A percentile compares a stretch with the other conserved stretches of the same genome.
phyloP scores from a whole-genome alignment of 23 tunicate species.

The Trididemnum miniatum region DNA sequence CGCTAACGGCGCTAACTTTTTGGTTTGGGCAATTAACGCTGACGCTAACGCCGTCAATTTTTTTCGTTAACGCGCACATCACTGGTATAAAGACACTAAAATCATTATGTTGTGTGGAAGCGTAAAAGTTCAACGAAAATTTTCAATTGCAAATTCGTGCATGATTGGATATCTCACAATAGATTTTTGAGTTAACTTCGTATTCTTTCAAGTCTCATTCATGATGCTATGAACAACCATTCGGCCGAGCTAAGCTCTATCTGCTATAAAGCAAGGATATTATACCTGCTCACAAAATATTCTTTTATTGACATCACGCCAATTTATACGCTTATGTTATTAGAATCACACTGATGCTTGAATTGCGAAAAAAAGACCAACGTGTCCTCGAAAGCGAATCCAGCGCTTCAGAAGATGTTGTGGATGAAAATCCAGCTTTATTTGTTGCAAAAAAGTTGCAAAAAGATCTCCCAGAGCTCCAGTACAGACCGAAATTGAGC shows the following conservation, averaged over 20 bases:
- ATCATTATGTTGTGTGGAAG: background rate
- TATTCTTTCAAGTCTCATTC: background rate
- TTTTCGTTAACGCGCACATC: no score
- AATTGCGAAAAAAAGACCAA: background rate
- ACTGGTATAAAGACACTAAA: background rate
- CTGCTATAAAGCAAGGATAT: background rate
- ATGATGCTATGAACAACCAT: background rate
- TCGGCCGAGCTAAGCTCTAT: background rate
- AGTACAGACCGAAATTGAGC: background rate
- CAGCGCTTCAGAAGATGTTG: slow-evolving; percentile 2
- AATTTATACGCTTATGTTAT: background rate
- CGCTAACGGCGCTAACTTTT: no score
- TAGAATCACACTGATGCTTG: slow-evolving; percentile 13
- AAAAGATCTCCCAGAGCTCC: background rate
- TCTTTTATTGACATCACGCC: background rate
- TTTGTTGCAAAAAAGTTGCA: background rate
- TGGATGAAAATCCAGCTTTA: slow-evolving; percentile 4
- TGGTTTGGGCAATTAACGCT: no score
- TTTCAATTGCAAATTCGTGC: background rate
- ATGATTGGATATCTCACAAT: no score
- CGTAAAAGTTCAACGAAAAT: background rate
- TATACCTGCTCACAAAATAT: background rate
- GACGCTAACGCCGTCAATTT: no score
- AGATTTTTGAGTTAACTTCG: background rate
- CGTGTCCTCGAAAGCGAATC: background rate